Evolutionary conservation across 2,888 invertebrate genomes (phyloP).

Genomic region (Margaritifera margaritifera): DNA sequence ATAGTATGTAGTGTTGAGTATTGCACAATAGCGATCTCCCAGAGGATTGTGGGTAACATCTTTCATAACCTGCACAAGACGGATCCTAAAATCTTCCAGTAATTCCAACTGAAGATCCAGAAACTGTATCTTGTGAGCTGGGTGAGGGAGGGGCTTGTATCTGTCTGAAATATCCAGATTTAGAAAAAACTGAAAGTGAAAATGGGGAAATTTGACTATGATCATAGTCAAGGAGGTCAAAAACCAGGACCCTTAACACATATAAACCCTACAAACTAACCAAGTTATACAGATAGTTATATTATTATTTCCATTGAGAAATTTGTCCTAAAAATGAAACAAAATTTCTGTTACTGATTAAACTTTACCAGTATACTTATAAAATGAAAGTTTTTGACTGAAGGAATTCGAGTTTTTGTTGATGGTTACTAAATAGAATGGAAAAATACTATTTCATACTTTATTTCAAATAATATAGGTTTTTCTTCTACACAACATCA

Average conservation of each 20-base stretch:
- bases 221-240: too few species aligned
- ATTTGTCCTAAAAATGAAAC: neutral
- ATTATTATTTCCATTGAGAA: neutral
- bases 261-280: too few species aligned
- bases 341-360: neutral
- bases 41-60: conserved; percentile 76
- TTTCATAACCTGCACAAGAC: conserved; percentile 86
- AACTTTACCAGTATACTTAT: conserved; percentile 1
- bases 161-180: conserved; percentile 77
- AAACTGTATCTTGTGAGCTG: conserved; percentile 80
- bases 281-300: too few species aligned
- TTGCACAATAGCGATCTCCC: conserved; percentile 78
- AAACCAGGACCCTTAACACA: too few species aligned
- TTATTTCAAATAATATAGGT: too few species aligned
- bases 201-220: neutral
- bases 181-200: neutral
- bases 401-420: neutral
- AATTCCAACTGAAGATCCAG: conserved; percentile 90
- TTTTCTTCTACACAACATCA: too few species aligned
- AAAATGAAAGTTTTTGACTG: neutral
- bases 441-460: neutral
- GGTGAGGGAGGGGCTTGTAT: conserved; percentile 86
- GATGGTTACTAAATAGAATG: neutral
- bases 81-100: conserved; percentile 90
- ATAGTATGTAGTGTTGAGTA: conserved; percentile 84